Evolutionary conservation across 1,140 invertebrate genomes (phyloP).

Genomic region (Drosophila erecta): DNA sequence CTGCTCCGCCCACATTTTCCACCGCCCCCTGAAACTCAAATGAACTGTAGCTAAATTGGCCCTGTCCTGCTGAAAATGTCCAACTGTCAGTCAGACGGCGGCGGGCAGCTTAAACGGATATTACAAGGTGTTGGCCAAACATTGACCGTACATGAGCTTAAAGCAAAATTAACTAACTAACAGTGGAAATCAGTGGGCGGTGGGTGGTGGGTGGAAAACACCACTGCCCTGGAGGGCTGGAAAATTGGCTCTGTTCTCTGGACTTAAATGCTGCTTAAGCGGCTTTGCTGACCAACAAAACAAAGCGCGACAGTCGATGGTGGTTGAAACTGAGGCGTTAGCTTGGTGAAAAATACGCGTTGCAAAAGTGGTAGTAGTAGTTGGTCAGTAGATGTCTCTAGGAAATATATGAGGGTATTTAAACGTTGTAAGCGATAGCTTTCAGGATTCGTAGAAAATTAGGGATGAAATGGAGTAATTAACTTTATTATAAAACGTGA

Average conservation of each 20-base stretch:
- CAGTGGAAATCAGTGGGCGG: not conserved
- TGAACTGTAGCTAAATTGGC: conserved; percentile 80
- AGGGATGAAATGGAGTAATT: no score
- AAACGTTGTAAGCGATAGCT: no score
- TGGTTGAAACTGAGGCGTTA: not conserved
- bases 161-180: conserved; percentile 74
- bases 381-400: not conserved
- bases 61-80: conserved; percentile 49
- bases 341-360: not conserved
- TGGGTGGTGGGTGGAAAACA: no score
- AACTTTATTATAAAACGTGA: no score
- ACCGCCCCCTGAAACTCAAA: conserved; percentile 54
- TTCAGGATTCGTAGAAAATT: no score
- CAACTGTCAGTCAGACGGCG: conserved; percentile 67
- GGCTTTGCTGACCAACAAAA: conserved; percentile 44
- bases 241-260: not conserved
- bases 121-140: conserved; percentile 84
- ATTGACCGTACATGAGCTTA: conserved; percentile 84
- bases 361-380: not conserved
- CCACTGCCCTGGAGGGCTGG: not conserved
- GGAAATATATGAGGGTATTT: not conserved
- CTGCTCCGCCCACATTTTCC: conserved; percentile 4
- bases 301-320: conserved; percentile 15
- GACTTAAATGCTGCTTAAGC: conserved; percentile 24
- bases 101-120: conserved; percentile 76